Evolutionary conservation across 2,113 vertebrate species (phyloP), one percentile per base, ranked within the genome.

Genomic region (Leucopsar rothschildi): DNA sequence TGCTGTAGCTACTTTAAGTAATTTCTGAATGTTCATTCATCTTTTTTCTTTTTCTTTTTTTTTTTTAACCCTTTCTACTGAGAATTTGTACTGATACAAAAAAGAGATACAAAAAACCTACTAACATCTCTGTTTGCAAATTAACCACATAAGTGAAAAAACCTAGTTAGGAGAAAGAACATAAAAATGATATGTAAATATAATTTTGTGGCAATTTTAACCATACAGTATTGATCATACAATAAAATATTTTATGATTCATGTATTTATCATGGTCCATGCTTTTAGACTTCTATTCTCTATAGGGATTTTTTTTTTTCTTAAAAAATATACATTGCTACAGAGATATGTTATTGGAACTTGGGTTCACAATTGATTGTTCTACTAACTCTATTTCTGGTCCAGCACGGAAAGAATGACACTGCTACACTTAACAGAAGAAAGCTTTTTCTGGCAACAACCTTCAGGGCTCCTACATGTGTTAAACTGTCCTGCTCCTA

Each of bases 101-200:
- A 55, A 6, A 29, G 5, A 59, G 1, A 23, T 7, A 28, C 37
- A 31, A 82, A 57, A 3, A 69, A 19, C 5, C 9, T n/a, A 60
- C 25, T 19, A 37, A 18, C 5, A 65, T 16, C 5, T 35, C 2
- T 70, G 4, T 68, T 66, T 55, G 9, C 28, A 50, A 76, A 83
- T 15, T 29, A 40, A 50, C 7, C 6, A 15, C 0, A 0, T 35
- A 47, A 35, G 2, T n/a, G 35, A 73, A 65, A 73, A 56, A 33
- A 12, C 0, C 0, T n/a, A 50, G 31, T 6, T 3, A 73, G 17
- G 17, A 65, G 11, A 70, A 18, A 53, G 1, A 72, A 28, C 8
- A 27, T 37, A 39, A 61, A 77, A 78, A 20, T 17, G 0, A 28
- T 17, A n/a, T 2, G 0, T 50, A 63, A 82, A 82, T 61, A 64